Conservation (phyloP, 2,113 vertebrate species). For the Pogonocichla stellata region DNA sequence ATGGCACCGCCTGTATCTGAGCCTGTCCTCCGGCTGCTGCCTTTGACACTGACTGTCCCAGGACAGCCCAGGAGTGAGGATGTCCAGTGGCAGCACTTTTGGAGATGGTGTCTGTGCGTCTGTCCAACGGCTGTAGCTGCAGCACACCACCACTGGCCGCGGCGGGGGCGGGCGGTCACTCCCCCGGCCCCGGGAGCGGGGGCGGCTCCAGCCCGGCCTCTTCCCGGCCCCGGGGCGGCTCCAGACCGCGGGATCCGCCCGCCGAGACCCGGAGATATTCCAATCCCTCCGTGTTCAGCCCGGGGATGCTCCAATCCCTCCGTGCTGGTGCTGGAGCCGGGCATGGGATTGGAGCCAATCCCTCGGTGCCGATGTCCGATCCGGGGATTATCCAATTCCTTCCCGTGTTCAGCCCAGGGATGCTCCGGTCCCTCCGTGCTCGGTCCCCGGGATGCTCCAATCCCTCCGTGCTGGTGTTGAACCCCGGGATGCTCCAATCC, state of each 20-base stretch:
- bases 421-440: not conserved
- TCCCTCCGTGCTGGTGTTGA: too few relatives aligned
- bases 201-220: not conserved
- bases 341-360: not conserved
- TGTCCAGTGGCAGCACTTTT: not conserved
- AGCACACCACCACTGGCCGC: not conserved
- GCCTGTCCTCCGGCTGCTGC: not conserved
- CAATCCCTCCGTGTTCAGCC: not conserved
- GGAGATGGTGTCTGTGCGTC: not conserved
- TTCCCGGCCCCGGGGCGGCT: not conserved
- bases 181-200: not conserved
- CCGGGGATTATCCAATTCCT: too few relatives aligned
- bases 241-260: not conserved
- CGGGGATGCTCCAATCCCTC: not conserved
- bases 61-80: not conserved
- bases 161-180: too few relatives aligned
- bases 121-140: not conserved
- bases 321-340: not conserved
- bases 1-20: rapidly evolving
- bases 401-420: not conserved
- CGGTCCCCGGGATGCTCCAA: too few relatives aligned
- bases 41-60: not conserved
- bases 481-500: rapidly evolving
- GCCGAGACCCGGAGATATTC: not conserved
- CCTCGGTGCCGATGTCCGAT: too few relatives aligned